A percentile compares a stretch with the other conserved stretches of the same genome.
Conservation (phyloP, 2,113 vertebrate genomes). For the Platichthys flesus region DNA sequence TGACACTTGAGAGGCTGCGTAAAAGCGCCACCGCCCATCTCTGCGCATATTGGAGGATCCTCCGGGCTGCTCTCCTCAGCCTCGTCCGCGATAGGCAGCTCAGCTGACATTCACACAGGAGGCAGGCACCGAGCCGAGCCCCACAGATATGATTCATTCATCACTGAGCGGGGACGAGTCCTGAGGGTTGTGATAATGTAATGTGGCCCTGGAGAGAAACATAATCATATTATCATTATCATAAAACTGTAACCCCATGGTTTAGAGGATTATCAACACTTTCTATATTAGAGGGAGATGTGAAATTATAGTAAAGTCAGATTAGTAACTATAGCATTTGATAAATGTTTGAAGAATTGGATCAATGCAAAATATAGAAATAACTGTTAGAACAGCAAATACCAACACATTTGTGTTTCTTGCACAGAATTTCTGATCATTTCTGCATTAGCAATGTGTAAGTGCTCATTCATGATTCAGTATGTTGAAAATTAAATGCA, state of each 20-base stretch:
- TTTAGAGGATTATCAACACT: not conserved
- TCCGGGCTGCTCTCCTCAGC: slow-evolving; percentile 39
- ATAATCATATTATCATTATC: no score
- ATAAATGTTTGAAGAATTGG: no score
- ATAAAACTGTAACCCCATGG: not conserved
- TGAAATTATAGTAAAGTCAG: no score
- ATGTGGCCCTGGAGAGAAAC: not conserved
- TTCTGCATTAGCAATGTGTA: no score
- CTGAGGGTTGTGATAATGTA: not conserved
- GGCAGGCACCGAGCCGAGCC: slow-evolving; percentile 1
- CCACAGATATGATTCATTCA: slow-evolving; percentile 6
- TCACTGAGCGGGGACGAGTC: not conserved
- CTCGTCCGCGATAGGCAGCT: slow-evolving; percentile 42
- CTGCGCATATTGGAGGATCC: slow-evolving; percentile 71
- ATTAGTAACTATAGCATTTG: no score
- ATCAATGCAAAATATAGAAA: no score
- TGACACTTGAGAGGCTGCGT: slow-evolving; percentile 61
- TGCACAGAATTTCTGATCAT: no score
- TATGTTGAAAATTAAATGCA: no score
- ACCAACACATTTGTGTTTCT: no score
- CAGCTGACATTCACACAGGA: slow-evolving; percentile 49
- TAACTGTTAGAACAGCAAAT: no score
- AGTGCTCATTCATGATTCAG: no score
- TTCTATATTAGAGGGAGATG: not conserved
- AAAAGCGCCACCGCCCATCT: slow-evolving; percentile 68